A percentile compares a stretch with the other conserved stretches of the same genome.
Conservation (phyloP, 2,888 invertebrate genomes). For the Caenorhabditis sp. region DNA sequence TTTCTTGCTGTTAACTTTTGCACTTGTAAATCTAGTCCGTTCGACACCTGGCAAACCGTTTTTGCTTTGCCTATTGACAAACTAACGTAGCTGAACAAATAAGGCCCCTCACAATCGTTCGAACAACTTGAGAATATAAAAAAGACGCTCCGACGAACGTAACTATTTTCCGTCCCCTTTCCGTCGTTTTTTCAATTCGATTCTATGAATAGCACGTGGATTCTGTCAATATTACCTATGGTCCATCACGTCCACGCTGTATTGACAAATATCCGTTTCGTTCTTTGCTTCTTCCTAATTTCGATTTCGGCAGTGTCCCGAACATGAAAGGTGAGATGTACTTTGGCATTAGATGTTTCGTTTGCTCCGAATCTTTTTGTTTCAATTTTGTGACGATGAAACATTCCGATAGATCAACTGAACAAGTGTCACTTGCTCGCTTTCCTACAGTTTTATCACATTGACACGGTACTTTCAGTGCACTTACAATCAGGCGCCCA, state of each 20-base stretch:
- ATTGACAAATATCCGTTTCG: constrained; percentile 15
- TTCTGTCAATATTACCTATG: constrained; percentile 26
- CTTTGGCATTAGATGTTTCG: too few species aligned
- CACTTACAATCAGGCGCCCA: constrained; percentile 46
- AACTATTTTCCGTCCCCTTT: constrained; percentile 18
- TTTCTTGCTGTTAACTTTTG: not conserved
- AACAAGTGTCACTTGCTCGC: constrained; percentile 18
- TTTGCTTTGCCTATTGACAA: constrained; percentile 28
- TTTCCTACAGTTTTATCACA: too few species aligned
- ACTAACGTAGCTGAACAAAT: constrained; percentile 41
- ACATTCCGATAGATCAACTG: not conserved
- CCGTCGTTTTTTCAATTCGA: not conserved
- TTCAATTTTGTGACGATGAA: constrained; percentile 9
- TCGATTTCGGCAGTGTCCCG: too few species aligned
- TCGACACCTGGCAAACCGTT: not conserved
- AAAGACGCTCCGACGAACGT: constrained; percentile 24
- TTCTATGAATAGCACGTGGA: constrained; percentile 27
- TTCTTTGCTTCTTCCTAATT: not conserved
- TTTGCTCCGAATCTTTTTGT: not conserved
- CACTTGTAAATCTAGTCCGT: not conserved
- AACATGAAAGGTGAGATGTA: constrained; percentile 8
- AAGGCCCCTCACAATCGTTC: constrained; percentile 39
- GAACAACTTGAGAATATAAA: constrained; percentile 48
- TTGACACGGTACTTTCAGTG: too few species aligned
- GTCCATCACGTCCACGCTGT: constrained; percentile 7